Evolutionary conservation across 2,797 vertebrate species (phyloP).

Genomic region (Labroides dimidiatus): DNA sequence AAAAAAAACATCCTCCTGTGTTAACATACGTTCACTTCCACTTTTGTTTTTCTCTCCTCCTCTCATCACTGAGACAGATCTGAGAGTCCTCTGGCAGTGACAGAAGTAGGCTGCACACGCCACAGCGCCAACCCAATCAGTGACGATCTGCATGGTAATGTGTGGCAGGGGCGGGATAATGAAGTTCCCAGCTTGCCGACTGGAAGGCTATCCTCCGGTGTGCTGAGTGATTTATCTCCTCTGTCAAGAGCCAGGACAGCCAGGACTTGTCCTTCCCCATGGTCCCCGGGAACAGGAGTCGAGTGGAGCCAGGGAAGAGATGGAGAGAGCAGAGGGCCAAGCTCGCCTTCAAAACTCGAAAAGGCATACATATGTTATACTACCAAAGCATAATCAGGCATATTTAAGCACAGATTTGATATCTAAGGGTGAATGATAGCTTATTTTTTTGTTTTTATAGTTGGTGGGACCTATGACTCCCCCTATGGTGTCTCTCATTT

Average conservation of each 20-base stretch:
- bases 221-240: constrained; percentile 98
- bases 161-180: constrained; percentile 98
- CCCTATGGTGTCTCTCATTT: constrained; percentile 56
- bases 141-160: constrained; percentile 97
- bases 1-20: constrained; percentile 41
- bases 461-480: constrained; percentile 29
- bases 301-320: constrained; percentile 84
- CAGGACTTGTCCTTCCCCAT: constrained; percentile 95
- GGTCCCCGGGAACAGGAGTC: constrained; percentile 89
- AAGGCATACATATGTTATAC: constrained; percentile 54
- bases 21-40: constrained; percentile 54
- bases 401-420: constrained; percentile 2
- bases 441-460: background rate
- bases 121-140: constrained; percentile 90
- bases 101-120: constrained; percentile 93
- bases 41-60: constrained; percentile 39
- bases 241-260: constrained; percentile 98
- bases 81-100: constrained; percentile 88
- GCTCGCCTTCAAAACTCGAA: constrained; percentile 74
- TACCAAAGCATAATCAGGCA: constrained; percentile 36
- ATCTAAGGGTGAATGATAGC: constrained; percentile 2
- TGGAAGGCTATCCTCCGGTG: constrained; percentile 98
- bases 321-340: constrained; percentile 63
- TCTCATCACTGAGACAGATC: constrained; percentile 87
- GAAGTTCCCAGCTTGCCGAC: constrained; percentile 99